Percentiles rank a stretch among this genome's conserved stretches.
Conservation (phyloP, 2,113 vertebrate species). For the Myxocyprinus asiaticus region DNA sequence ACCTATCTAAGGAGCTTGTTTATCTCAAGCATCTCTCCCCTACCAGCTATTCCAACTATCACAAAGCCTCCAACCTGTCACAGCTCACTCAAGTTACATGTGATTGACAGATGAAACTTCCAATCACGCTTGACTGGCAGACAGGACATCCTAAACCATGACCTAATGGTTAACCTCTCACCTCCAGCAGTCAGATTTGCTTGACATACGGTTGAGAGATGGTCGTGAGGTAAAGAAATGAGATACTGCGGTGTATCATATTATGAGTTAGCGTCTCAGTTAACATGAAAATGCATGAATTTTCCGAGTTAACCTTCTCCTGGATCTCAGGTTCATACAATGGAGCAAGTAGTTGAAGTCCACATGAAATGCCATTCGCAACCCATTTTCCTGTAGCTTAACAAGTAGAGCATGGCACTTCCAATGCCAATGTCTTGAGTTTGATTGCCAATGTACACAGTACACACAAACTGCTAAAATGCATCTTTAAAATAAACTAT, state of each 20-base stretch:
- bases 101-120: conserved; percentile 70
- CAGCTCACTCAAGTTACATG: conserved; percentile 60
- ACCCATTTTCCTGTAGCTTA: no score
- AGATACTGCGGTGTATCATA: no score
- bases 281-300: not conserved
- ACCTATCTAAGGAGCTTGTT: conserved; percentile 19
- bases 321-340: no score
- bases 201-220: conserved; percentile 52
- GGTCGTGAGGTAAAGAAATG: no score
- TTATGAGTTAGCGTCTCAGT: not conserved
- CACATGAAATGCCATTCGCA: no score
- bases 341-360: no score
- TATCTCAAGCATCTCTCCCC: conserved; percentile 29
- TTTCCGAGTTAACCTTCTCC: not conserved
- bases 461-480: no score
- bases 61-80: conserved; percentile 41
- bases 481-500: no score
- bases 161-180: conserved; percentile 58
- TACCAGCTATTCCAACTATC: conserved; percentile 7
- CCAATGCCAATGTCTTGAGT: no score
- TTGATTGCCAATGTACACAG: no score
- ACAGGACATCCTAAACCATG: conserved; percentile 67
- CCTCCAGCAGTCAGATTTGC: conserved; percentile 51
- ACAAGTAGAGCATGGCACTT: no score
- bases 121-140: conserved; percentile 70